A percentile compares a stretch with the other conserved stretches of the same genome.
Evolutionary conservation across 2,113 vertebrate species (phyloP).

Genomic region (Odontesthes bonariensis): DNA sequence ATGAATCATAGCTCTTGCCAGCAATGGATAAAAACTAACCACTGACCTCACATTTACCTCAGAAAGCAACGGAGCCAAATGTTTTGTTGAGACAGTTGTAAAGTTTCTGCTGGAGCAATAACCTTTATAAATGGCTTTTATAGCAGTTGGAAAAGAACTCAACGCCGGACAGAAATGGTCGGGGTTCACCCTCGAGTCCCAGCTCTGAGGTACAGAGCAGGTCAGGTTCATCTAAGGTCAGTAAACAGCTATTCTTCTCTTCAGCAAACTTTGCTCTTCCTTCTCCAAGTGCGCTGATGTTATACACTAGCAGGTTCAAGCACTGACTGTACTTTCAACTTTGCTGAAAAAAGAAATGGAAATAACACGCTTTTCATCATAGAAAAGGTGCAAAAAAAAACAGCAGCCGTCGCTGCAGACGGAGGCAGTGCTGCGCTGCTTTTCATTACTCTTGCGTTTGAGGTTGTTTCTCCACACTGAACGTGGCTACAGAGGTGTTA

Average conservation of each 20-base stretch:
- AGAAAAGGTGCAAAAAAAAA: neutral
- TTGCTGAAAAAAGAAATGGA: neutral
- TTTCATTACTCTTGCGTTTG: neutral
- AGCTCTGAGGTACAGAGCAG: neutral
- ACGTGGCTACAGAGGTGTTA: neutral
- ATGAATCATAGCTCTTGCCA: conserved; percentile 46
- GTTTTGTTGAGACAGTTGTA: conserved; percentile 43
- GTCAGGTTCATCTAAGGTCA: conserved; percentile 35
- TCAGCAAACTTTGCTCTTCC: neutral
- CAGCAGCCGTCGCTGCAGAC: conserved; percentile 30
- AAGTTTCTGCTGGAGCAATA: conserved; percentile 43
- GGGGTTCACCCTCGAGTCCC: neutral
- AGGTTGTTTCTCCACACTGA: too few relatives aligned
- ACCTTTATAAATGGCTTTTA: conserved; percentile 44
- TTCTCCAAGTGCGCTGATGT: neutral
- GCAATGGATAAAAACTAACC: conserved; percentile 46
- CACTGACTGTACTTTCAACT: neutral
- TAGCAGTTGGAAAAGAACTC: conserved; percentile 41
- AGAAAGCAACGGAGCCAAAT: conserved; percentile 22
- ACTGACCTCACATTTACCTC: conserved; percentile 57
- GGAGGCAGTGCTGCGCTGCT: conserved; percentile 41
- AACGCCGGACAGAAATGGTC: neutral
- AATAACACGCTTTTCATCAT: neutral
- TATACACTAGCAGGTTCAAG: too few relatives aligned
- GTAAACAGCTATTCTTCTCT: neutral